Evolutionary conservation across 2,797 vertebrate genomes (phyloP).

Genomic region (Antennarius maculatus): DNA sequence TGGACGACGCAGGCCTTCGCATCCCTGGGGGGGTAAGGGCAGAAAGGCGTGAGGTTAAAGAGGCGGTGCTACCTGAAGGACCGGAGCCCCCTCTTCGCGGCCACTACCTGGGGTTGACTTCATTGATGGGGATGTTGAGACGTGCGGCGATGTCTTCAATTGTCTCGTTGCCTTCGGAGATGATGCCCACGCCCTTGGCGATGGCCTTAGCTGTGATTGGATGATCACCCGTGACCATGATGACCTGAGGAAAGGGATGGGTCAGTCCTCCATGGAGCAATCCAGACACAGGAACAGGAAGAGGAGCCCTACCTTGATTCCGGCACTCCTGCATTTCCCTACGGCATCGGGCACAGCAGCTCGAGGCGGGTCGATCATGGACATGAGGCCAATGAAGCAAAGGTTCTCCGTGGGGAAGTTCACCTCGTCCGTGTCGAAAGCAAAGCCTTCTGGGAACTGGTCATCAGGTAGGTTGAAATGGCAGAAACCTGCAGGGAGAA

Average conservation of each 20-base stretch:
- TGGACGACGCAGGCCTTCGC: conserved; percentile 95
- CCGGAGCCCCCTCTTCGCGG: too few relatives aligned
- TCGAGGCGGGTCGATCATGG: conserved; percentile 94
- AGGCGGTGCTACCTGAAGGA: too few relatives aligned
- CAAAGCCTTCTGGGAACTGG: conserved; percentile 94
- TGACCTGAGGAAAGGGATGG: conserved; percentile 74
- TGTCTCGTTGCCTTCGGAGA: conserved; percentile 88
- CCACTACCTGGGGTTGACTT: conserved; percentile 91
- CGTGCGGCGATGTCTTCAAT: conserved; percentile 94
- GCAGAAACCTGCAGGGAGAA: conserved; percentile 87
- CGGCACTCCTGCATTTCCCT: conserved; percentile 92
- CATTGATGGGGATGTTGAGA: conserved; percentile 92
- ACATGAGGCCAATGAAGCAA: conserved; percentile 94
- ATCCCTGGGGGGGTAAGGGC: conserved; percentile 76
- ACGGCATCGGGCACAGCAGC: conserved; percentile 93
- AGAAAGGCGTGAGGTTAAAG: background rate
- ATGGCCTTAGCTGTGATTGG: conserved; percentile 96
- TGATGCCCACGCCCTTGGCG: conserved; percentile 88
- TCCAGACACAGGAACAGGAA: too few relatives aligned
- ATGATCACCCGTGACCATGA: conserved; percentile 95
- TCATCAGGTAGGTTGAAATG: conserved; percentile 89
- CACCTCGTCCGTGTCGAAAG: conserved; percentile 92
- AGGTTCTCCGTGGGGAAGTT: conserved; percentile 93
- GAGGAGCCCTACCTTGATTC: conserved; percentile 84
- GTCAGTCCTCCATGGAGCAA: too few relatives aligned